These are phyloP conservation scores for Andrena marginata DNA, from an alignment of 2,888 invertebrate genomes.

Conservation along the genomic window DNA sequence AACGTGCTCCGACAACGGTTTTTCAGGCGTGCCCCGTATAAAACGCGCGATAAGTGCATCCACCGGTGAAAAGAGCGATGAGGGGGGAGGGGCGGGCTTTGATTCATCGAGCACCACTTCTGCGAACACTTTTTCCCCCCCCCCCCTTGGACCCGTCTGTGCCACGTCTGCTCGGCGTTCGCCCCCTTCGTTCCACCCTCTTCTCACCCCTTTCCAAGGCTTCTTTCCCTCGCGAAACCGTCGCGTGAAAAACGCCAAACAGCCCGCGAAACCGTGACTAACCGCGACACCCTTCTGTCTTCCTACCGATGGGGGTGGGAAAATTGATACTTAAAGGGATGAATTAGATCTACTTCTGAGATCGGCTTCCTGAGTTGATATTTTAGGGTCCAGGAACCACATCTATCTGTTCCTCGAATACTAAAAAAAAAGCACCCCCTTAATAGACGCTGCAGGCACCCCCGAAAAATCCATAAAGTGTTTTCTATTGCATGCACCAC, in stretches of 20 bases:
- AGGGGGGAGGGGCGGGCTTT: conserved; percentile 46
- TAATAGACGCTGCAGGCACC: too few relatives aligned
- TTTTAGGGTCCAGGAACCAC: too few relatives aligned
- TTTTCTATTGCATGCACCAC: not conserved
- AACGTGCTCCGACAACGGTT: conserved; percentile 36
- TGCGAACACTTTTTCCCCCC: conserved; percentile 42
- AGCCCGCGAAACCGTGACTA: not conserved
- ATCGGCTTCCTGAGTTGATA: too few relatives aligned
- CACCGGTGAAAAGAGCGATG: conserved; percentile 43
- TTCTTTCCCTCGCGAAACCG: not conserved
- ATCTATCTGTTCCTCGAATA: too few relatives aligned
- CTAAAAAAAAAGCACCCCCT: too few relatives aligned
- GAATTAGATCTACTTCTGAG: too few relatives aligned
- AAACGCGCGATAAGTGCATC: conserved; percentile 54
- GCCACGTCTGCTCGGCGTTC: conserved; percentile 8
- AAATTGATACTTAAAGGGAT: too few relatives aligned
- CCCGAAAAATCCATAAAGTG: not conserved
- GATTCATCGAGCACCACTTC: conserved; percentile 72
- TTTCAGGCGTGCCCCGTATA: conserved; percentile 32
- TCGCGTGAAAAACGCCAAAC: conserved; percentile 1
- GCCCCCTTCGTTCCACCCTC: not conserved
- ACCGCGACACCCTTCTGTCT: too few relatives aligned
- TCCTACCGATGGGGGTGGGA: too few relatives aligned
- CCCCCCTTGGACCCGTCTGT: not conserved
- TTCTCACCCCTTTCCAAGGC: not conserved